Evolutionary conservation across 2,113 vertebrate species (phyloP).

Genomic region (Sula dactylatra): DNA sequence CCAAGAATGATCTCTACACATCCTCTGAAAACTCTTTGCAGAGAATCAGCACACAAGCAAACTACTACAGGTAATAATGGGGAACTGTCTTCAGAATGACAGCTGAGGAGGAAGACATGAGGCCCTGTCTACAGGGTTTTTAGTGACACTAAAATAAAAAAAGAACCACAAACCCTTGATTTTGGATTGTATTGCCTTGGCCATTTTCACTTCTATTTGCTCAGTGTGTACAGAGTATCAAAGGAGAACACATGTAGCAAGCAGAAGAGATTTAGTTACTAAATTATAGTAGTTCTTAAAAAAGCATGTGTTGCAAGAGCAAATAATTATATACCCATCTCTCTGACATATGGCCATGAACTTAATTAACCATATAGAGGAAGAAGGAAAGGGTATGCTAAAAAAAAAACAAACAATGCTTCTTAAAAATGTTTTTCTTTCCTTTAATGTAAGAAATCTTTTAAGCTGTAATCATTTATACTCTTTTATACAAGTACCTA

Average conservation of each 20-base stretch:
- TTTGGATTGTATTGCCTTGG: background rate
- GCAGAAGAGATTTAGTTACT: background rate
- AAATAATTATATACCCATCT: background rate
- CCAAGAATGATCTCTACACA: background rate
- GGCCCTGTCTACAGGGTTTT: background rate
- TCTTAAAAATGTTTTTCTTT: background rate
- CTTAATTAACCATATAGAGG: background rate
- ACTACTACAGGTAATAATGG: background rate
- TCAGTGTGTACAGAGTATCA: background rate
- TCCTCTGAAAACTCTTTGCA: background rate
- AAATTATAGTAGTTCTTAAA: background rate
- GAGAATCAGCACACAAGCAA: background rate
- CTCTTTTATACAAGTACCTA: background rate
- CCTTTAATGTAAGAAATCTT: background rate
- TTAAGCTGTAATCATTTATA: background rate
- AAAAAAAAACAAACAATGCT: background rate
- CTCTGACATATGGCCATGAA: background rate
- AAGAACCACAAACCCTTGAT: background rate
- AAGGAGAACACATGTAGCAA: background rate
- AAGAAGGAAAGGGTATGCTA: background rate
- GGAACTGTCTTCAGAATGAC: background rate
- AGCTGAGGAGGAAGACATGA: background rate
- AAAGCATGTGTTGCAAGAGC: background rate
- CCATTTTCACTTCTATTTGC: background rate
- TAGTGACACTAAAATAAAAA: background rate